A percentile compares a stretch with the other conserved stretches of the same genome.
Evolutionary conservation across 2,797 vertebrate species (phyloP).

Genomic region (Rhinatrema bivittatum): DNA sequence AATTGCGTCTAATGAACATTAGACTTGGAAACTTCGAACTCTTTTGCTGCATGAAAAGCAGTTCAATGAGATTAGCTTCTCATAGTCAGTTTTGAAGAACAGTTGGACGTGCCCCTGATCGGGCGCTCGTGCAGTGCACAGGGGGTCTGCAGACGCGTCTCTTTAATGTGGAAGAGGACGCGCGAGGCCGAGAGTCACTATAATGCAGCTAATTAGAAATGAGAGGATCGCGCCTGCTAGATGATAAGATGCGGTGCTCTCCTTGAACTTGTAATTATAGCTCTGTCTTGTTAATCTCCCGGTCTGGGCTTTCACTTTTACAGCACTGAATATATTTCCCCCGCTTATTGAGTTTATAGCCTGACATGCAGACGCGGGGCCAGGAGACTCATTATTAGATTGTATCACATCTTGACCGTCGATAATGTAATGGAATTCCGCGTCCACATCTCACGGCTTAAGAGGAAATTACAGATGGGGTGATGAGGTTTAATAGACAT

Average conservation of each 20-base stretch:
- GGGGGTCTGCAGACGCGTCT: constrained; percentile 58
- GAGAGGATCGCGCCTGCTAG: constrained; percentile 56
- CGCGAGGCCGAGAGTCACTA: constrained; percentile 46
- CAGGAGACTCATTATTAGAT: constrained; percentile 38
- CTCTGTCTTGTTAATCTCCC: constrained; percentile 59
- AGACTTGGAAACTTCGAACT: constrained; percentile 69
- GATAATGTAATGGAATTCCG: constrained; percentile 38
- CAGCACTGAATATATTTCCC: constrained; percentile 44
- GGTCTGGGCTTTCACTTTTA: constrained; percentile 37
- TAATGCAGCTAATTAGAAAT: constrained; percentile 58
- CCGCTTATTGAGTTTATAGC: constrained; percentile 49
- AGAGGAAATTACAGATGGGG: too few relatives aligned
- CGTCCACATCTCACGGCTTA: constrained; percentile 33
- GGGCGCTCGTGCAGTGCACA: constrained; percentile 40
- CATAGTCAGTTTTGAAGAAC: constrained; percentile 68
- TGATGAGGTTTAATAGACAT: too few relatives aligned
- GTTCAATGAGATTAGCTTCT: constrained; percentile 75
- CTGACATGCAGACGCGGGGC: constrained; percentile 34
- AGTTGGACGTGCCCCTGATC: constrained; percentile 62
- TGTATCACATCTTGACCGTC: constrained; percentile 38
- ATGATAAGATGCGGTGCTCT: constrained; percentile 59
- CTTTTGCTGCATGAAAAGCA: constrained; percentile 68
- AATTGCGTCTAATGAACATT: constrained; percentile 69
- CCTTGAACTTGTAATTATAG: constrained; percentile 60
- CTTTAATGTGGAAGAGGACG: constrained; percentile 37